Base-by-base conservation (phyloP, 2,797 vertebrate genomes). In the Pangasius krempfi region DNA sequence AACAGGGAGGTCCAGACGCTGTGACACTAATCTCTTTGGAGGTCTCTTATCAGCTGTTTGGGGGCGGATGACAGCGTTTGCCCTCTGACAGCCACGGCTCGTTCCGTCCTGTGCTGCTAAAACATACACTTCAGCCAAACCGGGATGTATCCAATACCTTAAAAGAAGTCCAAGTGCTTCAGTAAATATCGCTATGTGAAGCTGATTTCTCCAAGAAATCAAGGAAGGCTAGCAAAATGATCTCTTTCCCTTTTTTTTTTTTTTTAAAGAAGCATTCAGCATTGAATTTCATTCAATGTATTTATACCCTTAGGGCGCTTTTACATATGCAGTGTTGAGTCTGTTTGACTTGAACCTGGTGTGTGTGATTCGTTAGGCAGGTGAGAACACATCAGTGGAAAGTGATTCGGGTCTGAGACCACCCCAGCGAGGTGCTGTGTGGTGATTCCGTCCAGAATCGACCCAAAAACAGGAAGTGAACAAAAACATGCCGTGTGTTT, bases 1-100 rank as follows among this genome's bases (percentile, higher is more conserved):
- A 88, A 62, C 89, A 87, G 76, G 76, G 64, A 56, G 86, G 87
- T 87, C 88, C 89, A 62, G 60, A 88, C 50, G 79, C 79, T 87
- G 80, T 86, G 75, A 89, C 85, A 88, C 73, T 89, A 90, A 91
- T 91, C 47, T 88, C 89, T 83, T 75, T 73, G 85, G 84, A 88
- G 82, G 87, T 86, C 78, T 64, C 85, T 92, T 81, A 89, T 91
- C 87, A 92, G 84, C 37, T 14, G 68, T 83, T 80, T 22, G 83
- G 76, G 73, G 81, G 56, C 47, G 85, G 68, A 88, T 64, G 78
- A 27, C 54, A 87, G 81, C 37, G 80, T 76, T 54, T 89, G 86
- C 75, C 62, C 75, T 88, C 54, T 83, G 37, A 88, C 85, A 70
- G 62, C 82, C 68, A 82, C 80, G 47, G 33, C 78, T 87, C 40